phyloP scores from a whole-genome alignment of 2,113 vertebrate species.

The Sphyrna mokarran region DNA sequence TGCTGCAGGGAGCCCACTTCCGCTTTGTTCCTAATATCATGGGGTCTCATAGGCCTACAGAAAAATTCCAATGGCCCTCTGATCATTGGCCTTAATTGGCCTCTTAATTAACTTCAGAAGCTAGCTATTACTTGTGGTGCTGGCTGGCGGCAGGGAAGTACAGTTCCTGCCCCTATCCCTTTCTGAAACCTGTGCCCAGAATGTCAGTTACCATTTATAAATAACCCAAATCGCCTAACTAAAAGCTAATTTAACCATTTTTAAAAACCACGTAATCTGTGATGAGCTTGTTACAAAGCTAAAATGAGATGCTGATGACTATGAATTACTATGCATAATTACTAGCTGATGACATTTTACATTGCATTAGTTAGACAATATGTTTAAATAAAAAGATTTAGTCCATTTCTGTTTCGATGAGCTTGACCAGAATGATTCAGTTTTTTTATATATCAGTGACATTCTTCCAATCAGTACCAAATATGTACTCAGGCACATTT shows the following conservation, averaged over 20 bases:
- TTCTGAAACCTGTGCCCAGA: background rate
- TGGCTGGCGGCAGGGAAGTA: too few species aligned
- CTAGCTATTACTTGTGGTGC: background rate
- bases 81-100: background rate
- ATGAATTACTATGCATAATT: background rate
- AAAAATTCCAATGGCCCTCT: background rate
- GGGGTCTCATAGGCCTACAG: background rate
- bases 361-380: background rate
- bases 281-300: conserved; percentile 9
- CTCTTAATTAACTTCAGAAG: background rate
- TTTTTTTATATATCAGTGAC: background rate
- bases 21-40: background rate
- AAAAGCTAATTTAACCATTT: background rate
- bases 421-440: conserved; percentile 1
- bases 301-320: background rate
- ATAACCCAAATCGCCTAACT: background rate
- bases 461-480: background rate
- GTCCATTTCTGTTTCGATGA: background rate
- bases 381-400: background rate
- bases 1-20: background rate
- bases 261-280: background rate
- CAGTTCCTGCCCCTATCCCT: background rate
- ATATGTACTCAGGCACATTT: background rate
- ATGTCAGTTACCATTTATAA: background rate
- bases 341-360: conserved; percentile 11